These are phyloP conservation scores for Silurus meridionalis DNA, from an alignment of 2,113 vertebrate species.

Conservation along the genomic window DNA sequence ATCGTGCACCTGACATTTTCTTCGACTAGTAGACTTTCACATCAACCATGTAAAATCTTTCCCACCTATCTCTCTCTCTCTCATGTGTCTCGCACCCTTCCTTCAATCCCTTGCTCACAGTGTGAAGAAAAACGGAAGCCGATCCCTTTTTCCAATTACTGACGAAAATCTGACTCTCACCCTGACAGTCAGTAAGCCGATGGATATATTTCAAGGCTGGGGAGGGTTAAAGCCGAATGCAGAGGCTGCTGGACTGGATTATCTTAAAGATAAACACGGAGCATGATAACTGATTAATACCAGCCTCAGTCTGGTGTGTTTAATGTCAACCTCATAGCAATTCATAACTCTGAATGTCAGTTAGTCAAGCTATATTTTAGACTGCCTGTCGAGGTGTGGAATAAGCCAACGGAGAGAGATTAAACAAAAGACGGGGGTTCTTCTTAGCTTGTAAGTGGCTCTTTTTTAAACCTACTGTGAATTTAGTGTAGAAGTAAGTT, in stretches of 20 bases:
- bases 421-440: too few relatives aligned
- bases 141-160: slow-evolving; percentile 1
- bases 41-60: slow-evolving; percentile 15
- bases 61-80: neutral
- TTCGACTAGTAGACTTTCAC: neutral
- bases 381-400: neutral
- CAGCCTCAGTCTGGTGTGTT: slow-evolving; percentile 22
- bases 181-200: slow-evolving; percentile 4
- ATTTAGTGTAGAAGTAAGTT: neutral
- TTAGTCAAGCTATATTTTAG: slow-evolving; percentile 29
- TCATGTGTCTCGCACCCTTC: slow-evolving; percentile 1
- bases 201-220: slow-evolving; percentile 11
- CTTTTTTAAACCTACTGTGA: neutral
- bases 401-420: neutral
- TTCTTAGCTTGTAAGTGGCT: neutral
- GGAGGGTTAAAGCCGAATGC: slow-evolving; percentile 15
- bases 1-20: neutral
- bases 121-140: neutral
- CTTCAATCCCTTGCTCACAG: neutral
- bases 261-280: slow-evolving; percentile 33
- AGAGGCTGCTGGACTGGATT: slow-evolving; percentile 23
- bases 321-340: slow-evolving; percentile 51
- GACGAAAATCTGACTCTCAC: slow-evolving; percentile 6
- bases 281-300: slow-evolving; percentile 43
- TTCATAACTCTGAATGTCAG: slow-evolving; percentile 55